phyloP scores from a whole-genome alignment of 2,888 invertebrate genomes.

The Drosophila silvestris region DNA sequence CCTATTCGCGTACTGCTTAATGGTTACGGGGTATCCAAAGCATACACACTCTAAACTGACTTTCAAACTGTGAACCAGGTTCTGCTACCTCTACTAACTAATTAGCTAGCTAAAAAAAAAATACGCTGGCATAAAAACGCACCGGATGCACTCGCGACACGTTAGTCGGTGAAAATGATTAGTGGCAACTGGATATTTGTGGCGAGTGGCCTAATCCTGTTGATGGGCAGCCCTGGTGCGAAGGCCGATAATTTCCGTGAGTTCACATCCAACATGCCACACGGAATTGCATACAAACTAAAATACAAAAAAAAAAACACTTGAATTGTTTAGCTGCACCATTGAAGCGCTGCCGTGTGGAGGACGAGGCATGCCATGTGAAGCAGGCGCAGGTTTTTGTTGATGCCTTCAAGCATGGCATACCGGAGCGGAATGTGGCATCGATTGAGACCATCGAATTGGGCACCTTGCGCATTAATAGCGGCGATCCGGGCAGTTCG shows the following conservation, averaged over 20 bases:
- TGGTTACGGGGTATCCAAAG: background rate
- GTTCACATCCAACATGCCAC: conserved; percentile 3
- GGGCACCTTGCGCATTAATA: conserved; percentile 54
- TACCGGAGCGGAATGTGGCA: conserved; percentile 48
- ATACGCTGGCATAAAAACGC: conserved; percentile 35
- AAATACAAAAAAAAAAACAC: background rate
- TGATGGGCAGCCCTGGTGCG: background rate
- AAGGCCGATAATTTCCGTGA: conserved; percentile 8
- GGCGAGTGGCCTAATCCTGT: background rate
- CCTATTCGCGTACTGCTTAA: too few relatives aligned
- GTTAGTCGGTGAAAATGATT: conserved; percentile 41
- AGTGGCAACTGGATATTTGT: background rate
- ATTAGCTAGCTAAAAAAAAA: background rate
- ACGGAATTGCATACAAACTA: background rate
- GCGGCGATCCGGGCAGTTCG: conserved; percentile 47
- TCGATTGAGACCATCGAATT: conserved; percentile 55
- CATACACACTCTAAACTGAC: background rate
- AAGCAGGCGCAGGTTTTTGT: conserved; percentile 51
- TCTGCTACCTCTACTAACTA: background rate
- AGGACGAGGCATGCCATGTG: conserved; percentile 62
- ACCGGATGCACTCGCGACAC: conserved; percentile 9
- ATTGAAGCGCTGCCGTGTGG: conserved; percentile 58
- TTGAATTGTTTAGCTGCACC: conserved; percentile 48
- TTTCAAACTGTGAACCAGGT: conserved; percentile 10
- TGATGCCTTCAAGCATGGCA: conserved; percentile 42